Conservation (phyloP, 1,140 invertebrate species). For the Sycophaga agraensis region DNA sequence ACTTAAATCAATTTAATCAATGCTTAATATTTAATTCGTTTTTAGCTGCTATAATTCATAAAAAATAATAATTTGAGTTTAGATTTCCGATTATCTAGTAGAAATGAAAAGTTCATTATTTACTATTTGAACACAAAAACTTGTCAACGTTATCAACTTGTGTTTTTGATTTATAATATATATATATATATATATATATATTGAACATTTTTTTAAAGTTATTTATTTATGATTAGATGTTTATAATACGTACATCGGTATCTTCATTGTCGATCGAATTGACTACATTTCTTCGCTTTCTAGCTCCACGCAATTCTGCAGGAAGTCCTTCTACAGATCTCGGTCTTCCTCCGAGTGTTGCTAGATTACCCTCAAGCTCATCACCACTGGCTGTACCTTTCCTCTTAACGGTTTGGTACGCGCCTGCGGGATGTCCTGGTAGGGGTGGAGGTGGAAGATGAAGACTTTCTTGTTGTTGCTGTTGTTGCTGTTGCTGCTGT, state of each 20-base stretch:
- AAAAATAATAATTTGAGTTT: too few species aligned
- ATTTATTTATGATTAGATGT: not conserved
- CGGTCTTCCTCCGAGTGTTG: constrained; percentile 78
- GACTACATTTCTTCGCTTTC: constrained; percentile 60
- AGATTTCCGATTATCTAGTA: too few species aligned
- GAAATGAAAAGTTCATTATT: too few species aligned
- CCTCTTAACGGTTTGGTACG: constrained; percentile 81
- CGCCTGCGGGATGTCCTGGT: constrained; percentile 68
- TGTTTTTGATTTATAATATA: too few species aligned
- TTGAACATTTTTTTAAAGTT: constrained; percentile 4
- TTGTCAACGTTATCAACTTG: too few species aligned
- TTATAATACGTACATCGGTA: constrained; percentile 3
- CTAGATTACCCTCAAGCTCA: constrained; percentile 74
- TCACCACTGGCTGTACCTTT: constrained; percentile 70
- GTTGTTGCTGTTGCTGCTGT: constrained; percentile 63
- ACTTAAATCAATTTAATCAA: too few species aligned
- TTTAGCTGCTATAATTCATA: too few species aligned
- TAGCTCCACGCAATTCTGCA: constrained; percentile 69
- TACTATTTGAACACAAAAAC: too few species aligned
- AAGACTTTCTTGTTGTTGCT: constrained; percentile 66
- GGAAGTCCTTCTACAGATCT: constrained; percentile 77
- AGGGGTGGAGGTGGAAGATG: constrained; percentile 78
- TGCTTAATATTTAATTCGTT: too few species aligned
- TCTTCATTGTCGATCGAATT: constrained; percentile 37
- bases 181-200: too few species aligned